Conservation (phyloP, 2,797 vertebrate species). For the Brachymystax lenok region DNA sequence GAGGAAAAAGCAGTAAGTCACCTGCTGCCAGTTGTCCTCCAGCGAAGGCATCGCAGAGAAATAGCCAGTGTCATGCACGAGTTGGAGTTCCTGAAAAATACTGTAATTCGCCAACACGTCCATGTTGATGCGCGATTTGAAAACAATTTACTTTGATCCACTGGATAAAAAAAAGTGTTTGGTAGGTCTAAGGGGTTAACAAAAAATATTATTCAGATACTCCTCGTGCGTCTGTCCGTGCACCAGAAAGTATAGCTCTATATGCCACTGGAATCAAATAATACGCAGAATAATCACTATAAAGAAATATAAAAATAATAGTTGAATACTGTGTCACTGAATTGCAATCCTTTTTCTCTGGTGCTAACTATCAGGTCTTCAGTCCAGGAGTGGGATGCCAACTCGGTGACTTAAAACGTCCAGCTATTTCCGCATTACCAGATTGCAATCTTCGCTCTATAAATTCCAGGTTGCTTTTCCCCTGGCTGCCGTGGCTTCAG, state of each 20-base stretch:
- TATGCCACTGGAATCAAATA: conserved; percentile 17
- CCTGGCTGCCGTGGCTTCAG: conserved; percentile 58
- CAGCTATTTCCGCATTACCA: conserved; percentile 88
- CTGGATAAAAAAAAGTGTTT: conserved; percentile 33
- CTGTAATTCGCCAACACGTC: conserved; percentile 99
- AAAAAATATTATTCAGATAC: conserved; percentile 50
- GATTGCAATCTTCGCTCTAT: conserved; percentile 81
- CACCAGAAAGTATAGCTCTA: conserved; percentile 26
- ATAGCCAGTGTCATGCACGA: conserved; percentile 99
- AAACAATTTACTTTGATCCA: conserved; percentile 81
- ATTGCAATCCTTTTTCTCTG: conserved; percentile 68
- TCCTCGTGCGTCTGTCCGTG: conserved; percentile 17
- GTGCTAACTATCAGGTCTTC: conserved; percentile 76
- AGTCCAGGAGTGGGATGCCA: conserved; percentile 77
- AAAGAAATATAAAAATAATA: conserved; percentile 21
- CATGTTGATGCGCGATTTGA: conserved; percentile 88
- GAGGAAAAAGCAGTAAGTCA: conserved; percentile 69
- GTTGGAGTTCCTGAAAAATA: conserved; percentile 99
- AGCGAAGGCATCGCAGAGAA: conserved; percentile 99
- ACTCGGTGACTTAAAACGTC: conserved; percentile 76
- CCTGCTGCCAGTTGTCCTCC: conserved; percentile 99
- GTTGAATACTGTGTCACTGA: conserved; percentile 58
- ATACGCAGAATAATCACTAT: not conserved
- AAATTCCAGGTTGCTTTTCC: conserved; percentile 83
- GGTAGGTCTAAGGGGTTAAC: conserved; percentile 37